A percentile compares a stretch with the other conserved stretches of the same genome.
These are phyloP conservation scores for Malurus leucopterus DNA, from an alignment of 2,797 vertebrate genomes.

Conservation along the genomic window DNA sequence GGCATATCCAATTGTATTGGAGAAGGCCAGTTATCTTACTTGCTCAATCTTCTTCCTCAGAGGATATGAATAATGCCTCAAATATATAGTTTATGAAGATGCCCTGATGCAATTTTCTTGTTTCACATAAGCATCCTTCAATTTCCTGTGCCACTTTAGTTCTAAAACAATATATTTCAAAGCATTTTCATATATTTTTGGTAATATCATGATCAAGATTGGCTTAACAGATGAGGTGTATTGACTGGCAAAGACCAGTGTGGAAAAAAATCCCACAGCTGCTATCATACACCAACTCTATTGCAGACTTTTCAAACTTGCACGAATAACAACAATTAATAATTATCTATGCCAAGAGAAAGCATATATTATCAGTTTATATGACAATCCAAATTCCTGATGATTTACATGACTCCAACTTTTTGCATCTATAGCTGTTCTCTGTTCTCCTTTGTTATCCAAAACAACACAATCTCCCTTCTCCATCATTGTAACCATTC, in stretches of 20 bases:
- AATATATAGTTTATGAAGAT: background rate
- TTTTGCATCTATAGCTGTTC: background rate
- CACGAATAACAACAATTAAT: background rate
- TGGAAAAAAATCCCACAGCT: background rate
- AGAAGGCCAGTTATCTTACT: background rate
- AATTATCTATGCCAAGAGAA: background rate
- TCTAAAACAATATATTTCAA: background rate
- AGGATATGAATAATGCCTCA: background rate
- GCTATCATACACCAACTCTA: background rate
- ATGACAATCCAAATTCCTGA: background rate
- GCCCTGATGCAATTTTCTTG: background rate
- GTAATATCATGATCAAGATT: background rate
- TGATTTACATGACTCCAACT: background rate
- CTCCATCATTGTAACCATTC: background rate
- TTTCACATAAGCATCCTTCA: constrained; percentile 3
- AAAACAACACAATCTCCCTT: background rate
- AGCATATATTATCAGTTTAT: background rate
- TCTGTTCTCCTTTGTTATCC: background rate
- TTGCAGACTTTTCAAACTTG: background rate
- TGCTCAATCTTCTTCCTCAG: background rate
- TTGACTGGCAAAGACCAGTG: background rate
- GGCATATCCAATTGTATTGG: background rate
- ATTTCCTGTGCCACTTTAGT: background rate
- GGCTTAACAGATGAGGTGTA: background rate
- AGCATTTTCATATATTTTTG: background rate